Base-by-base conservation (phyloP, 2,797 vertebrate genomes). In the Hapalemur alaotrensis region DNA sequence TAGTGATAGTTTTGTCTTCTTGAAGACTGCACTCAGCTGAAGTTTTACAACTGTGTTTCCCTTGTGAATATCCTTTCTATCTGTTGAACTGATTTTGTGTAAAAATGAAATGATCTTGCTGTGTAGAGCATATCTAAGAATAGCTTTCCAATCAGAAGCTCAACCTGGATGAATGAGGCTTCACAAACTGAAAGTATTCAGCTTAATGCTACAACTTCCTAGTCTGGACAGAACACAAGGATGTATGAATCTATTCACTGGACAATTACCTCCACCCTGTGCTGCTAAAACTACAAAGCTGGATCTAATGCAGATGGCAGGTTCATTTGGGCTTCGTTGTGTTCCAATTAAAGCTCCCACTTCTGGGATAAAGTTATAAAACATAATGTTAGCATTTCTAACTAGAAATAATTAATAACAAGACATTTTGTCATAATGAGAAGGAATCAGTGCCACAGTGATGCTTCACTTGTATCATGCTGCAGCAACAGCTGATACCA, bases 351-450 rank as follows among this genome's bases (percentile, higher is more conserved):
- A 63, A 28, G 7, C 10, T 95, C 20, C 23, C 35, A 88, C 20
- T 82, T 89, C n/a, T 48, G 92, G 65, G 38, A 93, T n/a, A 61
- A 94, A 75, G 28, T 91, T 94, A 30, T 22, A 70, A 90, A 79
- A 90, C 67, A 57, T 25, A 69, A 18, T 0, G 0, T 81, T 91
- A 89, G 17, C 87, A 50, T 86, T 97, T 93, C 46, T 63, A 80
- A 85, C 7, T 59, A 73, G 38, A 95, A 89, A 88, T 92, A 72
- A 92, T 92, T 87, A 93, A 54, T 86, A 59, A 69, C 25, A 59
- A 22, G 61, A 93, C 75, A 93, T 15, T 59, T 54, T 70, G 82
- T 89, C 35, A 38, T 28, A 81, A 61, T 82, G 89, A 89, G 18
- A 80, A 96, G 70, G 28, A 93, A 88, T 73, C 22, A 17, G 48